These are phyloP conservation scores for Tridacna gigas DNA, from an alignment of 2,888 invertebrate species.

Conservation along the genomic window DNA sequence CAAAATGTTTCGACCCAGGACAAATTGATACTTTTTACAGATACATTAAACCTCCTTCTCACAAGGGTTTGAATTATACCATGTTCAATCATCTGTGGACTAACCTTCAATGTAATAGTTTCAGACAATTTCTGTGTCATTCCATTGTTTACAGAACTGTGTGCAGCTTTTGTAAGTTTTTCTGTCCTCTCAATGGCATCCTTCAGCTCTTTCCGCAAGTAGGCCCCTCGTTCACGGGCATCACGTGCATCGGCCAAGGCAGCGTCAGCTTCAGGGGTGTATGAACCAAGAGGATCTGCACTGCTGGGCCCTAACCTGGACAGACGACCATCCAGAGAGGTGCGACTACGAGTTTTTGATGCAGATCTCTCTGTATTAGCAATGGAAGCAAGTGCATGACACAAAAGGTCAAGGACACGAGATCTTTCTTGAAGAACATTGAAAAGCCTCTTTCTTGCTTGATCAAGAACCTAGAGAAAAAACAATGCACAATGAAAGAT, in stretches of 20 bases:
- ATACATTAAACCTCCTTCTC: too few relatives aligned
- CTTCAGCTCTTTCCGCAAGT: conserved; percentile 78
- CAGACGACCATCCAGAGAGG: conserved; percentile 66
- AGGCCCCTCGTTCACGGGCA: conserved; percentile 75
- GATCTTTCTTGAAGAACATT: conserved; percentile 82
- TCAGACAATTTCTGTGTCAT: conserved; percentile 83
- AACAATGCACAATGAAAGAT: not conserved
- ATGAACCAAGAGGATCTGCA: conserved; percentile 82
- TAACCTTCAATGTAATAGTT: conserved; percentile 83
- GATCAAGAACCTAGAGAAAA: conserved; percentile 76
- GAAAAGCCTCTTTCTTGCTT: conserved; percentile 79
- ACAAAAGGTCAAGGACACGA: conserved; percentile 83
- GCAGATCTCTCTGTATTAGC: conserved; percentile 53
- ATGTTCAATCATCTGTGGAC: not conserved
- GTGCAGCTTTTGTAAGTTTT: conserved; percentile 81
- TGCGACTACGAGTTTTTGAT: conserved; percentile 46
- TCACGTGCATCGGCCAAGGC: conserved; percentile 81
- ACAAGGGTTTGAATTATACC: too few relatives aligned
- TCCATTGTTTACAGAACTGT: conserved; percentile 83
- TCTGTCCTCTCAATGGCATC: conserved; percentile 78
- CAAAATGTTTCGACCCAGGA: too few relatives aligned
- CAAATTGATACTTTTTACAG: too few relatives aligned
- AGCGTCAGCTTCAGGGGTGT: conserved; percentile 82
- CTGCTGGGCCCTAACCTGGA: conserved; percentile 65
- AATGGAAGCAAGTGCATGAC: conserved; percentile 79